Evolutionary conservation across 2,113 vertebrate genomes (phyloP).

Genomic region (Procavia capensis): DNA sequence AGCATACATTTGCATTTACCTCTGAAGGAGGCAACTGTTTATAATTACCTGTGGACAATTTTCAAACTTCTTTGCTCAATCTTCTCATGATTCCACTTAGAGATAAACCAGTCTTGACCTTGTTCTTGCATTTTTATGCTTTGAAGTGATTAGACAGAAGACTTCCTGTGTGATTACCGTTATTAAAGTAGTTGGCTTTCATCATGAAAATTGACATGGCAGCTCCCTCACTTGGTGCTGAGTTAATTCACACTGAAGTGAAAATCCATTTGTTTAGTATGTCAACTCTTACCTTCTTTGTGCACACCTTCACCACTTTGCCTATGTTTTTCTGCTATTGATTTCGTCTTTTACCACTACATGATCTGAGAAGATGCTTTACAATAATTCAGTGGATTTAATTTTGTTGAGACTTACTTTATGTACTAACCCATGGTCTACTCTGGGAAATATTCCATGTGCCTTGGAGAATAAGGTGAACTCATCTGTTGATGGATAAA

Average conservation of each 20-base stretch:
- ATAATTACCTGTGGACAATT: conserved; percentile 47
- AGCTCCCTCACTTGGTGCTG: neutral
- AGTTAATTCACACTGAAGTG: conserved; percentile 28
- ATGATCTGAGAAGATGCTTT: too few relatives aligned
- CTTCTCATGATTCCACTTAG: conserved; percentile 2
- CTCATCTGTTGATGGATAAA: too few relatives aligned
- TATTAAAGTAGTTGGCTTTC: conserved; percentile 58
- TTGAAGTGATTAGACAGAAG: conserved; percentile 59
- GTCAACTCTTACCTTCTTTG: conserved; percentile 3
- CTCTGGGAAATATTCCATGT: too few relatives aligned
- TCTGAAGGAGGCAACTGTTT: neutral
- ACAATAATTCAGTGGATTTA: too few relatives aligned
- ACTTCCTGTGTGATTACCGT: neutral
- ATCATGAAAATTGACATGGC: conserved; percentile 42
- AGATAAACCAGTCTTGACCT: neutral
- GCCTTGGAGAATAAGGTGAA: too few relatives aligned
- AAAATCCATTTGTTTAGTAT: conserved; percentile 42
- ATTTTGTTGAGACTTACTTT: too few relatives aligned
- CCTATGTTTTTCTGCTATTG: too few relatives aligned
- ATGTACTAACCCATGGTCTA: too few relatives aligned
- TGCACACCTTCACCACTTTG: neutral
- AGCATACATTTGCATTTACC: neutral
- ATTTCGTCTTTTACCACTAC: too few relatives aligned
- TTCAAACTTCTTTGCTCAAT: conserved; percentile 46
- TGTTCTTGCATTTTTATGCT: conserved; percentile 46